Base-by-base conservation (phyloP, 2,113 vertebrate species). In the Anguilla japonica region DNA sequence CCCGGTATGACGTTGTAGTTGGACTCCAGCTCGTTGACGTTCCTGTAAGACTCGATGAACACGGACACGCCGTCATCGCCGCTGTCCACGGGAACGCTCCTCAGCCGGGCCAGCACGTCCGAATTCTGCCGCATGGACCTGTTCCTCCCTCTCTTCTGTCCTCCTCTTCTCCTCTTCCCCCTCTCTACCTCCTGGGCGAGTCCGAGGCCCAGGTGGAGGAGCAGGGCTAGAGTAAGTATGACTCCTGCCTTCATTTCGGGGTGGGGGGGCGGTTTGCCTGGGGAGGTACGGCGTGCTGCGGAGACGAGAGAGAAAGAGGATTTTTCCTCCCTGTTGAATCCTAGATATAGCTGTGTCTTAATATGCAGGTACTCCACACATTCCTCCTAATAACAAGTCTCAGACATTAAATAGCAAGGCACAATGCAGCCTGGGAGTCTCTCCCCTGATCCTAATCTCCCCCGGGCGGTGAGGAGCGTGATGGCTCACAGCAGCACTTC, bases 1-100 rank as follows among this genome's bases (percentile, higher is more conserved):
- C 98, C 98, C 98, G 97, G 97, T 88, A 98, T 79, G 41, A 97
- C 89, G 0, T 92, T 95, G 90, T 98, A 98, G 88, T 90, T 96
- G 56, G 96, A 95, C 88, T 97, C 96, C 0, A 92, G 93, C 86
- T 95, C 95, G 84, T 88, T 92, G 79, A 93, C 13, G 78, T 92
- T 95, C 91, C 93, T 82, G 40, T 97, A 92, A 20, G 97, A 96
- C 80, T 96, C 90, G 20, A 95, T 92, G 46, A 94, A 89, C 46
- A 96, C 90, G 63, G 95, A 53, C 0, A 82, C 83, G 5, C 92
- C 91, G 0, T 95, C 93, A 0, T 96, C 94, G 1, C 89, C 85
- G 39, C 90, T 89, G 5, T 92, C 88, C 3, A 91, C 83, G 11
- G 95, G 93, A 41, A 91, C 71, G 0, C 84, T 86, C 34, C 85